Evolutionary conservation across 1,140 invertebrate species (phyloP).

Genomic region (Propsilocerus akamusi): DNA sequence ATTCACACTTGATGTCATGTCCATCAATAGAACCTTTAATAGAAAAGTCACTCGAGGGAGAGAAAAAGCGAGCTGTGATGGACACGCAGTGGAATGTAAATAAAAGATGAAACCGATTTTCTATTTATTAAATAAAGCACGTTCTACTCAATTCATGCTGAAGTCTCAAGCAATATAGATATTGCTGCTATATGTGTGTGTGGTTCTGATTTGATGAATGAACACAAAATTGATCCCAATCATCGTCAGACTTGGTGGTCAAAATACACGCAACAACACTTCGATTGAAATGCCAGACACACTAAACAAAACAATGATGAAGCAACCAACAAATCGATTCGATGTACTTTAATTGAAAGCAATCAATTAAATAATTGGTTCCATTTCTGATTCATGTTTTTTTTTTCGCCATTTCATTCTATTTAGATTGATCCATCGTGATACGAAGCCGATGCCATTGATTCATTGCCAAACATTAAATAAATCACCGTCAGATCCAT

Average conservation of each 20-base stretch:
- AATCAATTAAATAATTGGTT: too few species aligned
- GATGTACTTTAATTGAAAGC: too few species aligned
- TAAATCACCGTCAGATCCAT: slow-evolving; percentile 32
- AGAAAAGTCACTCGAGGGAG: neutral
- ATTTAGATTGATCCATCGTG: slow-evolving; percentile 49
- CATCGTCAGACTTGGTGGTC: too few species aligned
- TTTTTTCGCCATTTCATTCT: neutral
- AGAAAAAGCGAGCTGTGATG: neutral
- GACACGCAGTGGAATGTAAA: neutral
- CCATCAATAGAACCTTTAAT: neutral
- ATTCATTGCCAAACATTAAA: slow-evolving; percentile 57
- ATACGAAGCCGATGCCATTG: slow-evolving; percentile 54
- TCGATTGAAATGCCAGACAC: too few species aligned
- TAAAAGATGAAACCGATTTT: neutral
- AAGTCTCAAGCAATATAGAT: neutral
- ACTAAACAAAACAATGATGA: too few species aligned
- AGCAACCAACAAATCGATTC: too few species aligned
- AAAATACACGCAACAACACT: too few species aligned
- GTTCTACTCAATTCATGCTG: neutral
- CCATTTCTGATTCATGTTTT: neutral
- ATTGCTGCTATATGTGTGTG: neutral
- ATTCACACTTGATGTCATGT: neutral
- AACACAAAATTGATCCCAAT: too few species aligned
- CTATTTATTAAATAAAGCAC: slow-evolving; percentile 2
- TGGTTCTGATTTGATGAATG: too few species aligned